These are phyloP conservation scores for Nicator chloris DNA, from an alignment of 2,113 vertebrate species.

Conservation along the genomic window DNA sequence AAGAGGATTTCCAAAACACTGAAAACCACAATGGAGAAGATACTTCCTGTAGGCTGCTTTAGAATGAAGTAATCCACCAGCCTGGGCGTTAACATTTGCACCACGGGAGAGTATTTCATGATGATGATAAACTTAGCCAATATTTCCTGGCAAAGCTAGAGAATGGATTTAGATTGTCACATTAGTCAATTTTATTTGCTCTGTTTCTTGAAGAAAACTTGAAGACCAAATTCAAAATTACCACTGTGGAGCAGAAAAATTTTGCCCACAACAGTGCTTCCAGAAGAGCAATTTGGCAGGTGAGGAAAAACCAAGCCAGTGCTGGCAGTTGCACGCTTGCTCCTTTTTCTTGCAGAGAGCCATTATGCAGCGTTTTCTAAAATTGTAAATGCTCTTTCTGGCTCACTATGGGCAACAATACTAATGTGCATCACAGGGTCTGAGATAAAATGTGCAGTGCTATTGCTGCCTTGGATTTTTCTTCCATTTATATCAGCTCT, in stretches of 20 bases:
- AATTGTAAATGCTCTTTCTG: slow-evolving; percentile 38
- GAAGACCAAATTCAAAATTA: not conserved
- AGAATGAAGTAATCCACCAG: not conserved
- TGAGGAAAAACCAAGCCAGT: not conserved
- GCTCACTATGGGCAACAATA: slow-evolving; percentile 28
- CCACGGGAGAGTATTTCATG: rapidly evolving
- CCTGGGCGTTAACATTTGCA: not conserved
- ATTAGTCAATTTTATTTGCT: not conserved
- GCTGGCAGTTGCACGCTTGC: not conserved
- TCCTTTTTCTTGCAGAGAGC: not conserved
- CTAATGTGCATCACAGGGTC: slow-evolving; percentile 39
- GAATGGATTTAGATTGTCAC: not conserved
- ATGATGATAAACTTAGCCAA: not conserved
- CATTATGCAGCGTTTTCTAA: slow-evolving; percentile 33
- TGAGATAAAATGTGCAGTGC: not conserved
- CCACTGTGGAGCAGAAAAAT: not conserved
- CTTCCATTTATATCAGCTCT: slow-evolving; percentile 20
- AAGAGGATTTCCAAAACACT: not conserved
- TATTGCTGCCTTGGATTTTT: slow-evolving; percentile 43
- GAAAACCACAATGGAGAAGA: not conserved
- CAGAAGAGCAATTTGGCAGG: not conserved
- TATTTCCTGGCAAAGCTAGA: not conserved
- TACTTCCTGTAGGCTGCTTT: not conserved
- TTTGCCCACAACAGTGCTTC: not conserved
- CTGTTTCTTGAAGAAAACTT: not conserved